Base-by-base conservation (phyloP, 2,888 invertebrate species). In the Venusia cambrica region DNA sequence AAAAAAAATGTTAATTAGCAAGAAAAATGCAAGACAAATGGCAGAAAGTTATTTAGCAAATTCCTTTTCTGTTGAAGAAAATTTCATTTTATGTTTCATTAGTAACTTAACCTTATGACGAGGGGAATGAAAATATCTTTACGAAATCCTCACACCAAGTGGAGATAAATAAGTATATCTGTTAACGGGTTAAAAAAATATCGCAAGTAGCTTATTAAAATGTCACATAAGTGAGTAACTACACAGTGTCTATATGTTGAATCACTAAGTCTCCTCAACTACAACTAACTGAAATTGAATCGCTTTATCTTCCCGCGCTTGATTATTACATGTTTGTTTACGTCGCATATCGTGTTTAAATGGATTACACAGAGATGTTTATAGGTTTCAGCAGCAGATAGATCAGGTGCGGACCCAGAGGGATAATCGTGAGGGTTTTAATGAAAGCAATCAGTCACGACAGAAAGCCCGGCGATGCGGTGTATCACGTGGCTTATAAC, bases 71-170 rank as follows among this genome's bases (percentile, higher is more conserved):
- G 56, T 56, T 63, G 54, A 63, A 64, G 65, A 73, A 73, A 75
- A 76, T 73, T 73, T 68, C 65, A 77, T 80, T 78, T 81, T 81
- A 73, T 73, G 72, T 81, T 81, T 77, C 80, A 80, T 81, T 79
- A 76, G 74, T 76, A 73, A 76, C 79, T 76, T 74, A 73, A 81
- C 80, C 73, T 74, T 72, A 75, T 79, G 74, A 79, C 62, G 60
- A 57, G 45, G 63, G 58, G 63, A 63, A 64, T 60, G 59, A 57
- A 54, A 66, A 67, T 71, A 70, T 74, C 70, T 74, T 59, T 51
- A 55, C 67, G 59, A 57, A 72, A 73, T 68, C 62, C 57, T 64
- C 63, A 61, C 70, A 63, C 70, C 54, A 60, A 70, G 67, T 60
- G 62, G n/a, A n/a, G n/a, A n/a, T n/a, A n/a, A n/a, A n/a, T n/a